Base-by-base conservation (phyloP, 1,140 invertebrate genomes). In the Drosophila melanica region DNA sequence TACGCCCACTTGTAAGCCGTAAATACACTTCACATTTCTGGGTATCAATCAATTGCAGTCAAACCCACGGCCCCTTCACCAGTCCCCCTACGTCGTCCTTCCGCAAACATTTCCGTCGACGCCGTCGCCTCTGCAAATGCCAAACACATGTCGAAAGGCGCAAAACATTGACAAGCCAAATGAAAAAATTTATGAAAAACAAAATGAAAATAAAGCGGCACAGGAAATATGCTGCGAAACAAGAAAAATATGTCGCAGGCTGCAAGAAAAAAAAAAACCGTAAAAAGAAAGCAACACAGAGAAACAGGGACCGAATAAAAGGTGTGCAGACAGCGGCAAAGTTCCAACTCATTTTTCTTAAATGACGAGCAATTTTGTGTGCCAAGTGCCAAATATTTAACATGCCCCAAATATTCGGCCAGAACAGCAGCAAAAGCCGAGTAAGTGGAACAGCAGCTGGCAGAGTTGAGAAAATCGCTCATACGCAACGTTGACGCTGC, bases 71-170 rank as follows among this genome's bases (percentile, higher is more conserved):
- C 14, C 23, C 20, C 30, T 14, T 12, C 33, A 6, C 0, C 35
- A 14, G 14, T 4, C 37, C 23, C 23, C 9, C 4, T 11, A 20
- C 23, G 6, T 5, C 12, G 6, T 16, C 14, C 16, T 3, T 37
- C 18, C 35, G 23, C 55, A 55, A 39, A 23, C 10, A 35, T 44
- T 58, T 57, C 41, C 35, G 39, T 70, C 75, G 72, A 58, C 72
- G 65, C 69, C 79, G 27, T 27, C 27, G 4, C 6, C 0, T 6
- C 27, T 27, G 82, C 84, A 87, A 79, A 87, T 87, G 77, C 74
- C 82, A 79, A 87, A 86, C 82, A 87, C 79, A 82, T 87, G 82
- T 86, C 79, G 79, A 82, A 33, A 79, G 75, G 75, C 67, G 79
- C 79, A 82, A 87, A 75, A 79, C 79, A 81, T 77, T 81, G 81